A percentile compares a stretch with the other conserved stretches of the same genome.
Evolutionary conservation across 2,797 vertebrate genomes (phyloP).

Genomic region (Spinibarbus caldwelli): DNA sequence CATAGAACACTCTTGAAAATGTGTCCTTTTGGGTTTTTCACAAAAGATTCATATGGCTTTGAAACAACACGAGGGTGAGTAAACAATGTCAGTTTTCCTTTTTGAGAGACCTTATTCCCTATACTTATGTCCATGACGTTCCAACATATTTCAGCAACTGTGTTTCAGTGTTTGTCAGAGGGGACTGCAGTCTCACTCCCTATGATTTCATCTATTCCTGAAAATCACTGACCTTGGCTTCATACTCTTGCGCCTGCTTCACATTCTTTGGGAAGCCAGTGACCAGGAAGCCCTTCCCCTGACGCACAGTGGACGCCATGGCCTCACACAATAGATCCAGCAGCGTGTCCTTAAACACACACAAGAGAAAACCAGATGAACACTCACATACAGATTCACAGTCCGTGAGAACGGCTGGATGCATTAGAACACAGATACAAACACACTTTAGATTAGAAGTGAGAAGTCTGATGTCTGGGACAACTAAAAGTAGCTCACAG

Average conservation of each 20-base stretch:
- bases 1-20: background rate
- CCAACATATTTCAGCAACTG: background rate
- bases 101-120: background rate
- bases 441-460: slow-evolving; percentile 15
- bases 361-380: slow-evolving; percentile 33
- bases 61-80: background rate
- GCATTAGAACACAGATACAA: background rate
- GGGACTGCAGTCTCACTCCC: background rate
- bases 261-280: slow-evolving; percentile 87
- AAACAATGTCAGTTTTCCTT: background rate
- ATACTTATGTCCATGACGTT: background rate
- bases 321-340: slow-evolving; percentile 87
- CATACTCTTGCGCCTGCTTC: slow-evolving; percentile 87
- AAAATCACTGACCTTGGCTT: slow-evolving; percentile 81
- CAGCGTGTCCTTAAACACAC: slow-evolving; percentile 77
- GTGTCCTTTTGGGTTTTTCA: background rate
- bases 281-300: slow-evolving; percentile 85
- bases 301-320: slow-evolving; percentile 73
- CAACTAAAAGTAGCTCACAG: slow-evolving; percentile 49
- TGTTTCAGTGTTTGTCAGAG: background rate
- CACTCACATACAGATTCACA: background rate
- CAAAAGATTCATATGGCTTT: background rate
- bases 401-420: background rate
- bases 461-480: slow-evolving; percentile 37
- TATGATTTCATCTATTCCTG: background rate